Conservation (phyloP, 2,888 invertebrate genomes). For the Drosophila mimica region DNA sequence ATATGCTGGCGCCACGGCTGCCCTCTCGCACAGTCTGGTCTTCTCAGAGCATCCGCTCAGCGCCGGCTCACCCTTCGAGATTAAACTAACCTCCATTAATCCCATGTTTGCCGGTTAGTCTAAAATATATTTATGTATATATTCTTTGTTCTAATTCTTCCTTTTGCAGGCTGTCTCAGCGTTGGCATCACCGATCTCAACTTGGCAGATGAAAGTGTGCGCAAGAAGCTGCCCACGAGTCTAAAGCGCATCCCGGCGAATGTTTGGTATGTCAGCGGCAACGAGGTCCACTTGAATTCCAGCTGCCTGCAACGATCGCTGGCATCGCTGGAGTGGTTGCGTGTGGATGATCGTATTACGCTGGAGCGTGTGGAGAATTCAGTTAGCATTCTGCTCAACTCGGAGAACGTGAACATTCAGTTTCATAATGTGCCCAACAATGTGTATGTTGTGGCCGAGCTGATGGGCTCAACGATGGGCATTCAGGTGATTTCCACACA, state of each 20-base stretch:
- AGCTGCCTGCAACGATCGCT: slow-evolving; percentile 88
- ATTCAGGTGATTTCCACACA: slow-evolving; percentile 90
- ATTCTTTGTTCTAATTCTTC: background rate
- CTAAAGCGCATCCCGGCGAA: slow-evolving; percentile 89
- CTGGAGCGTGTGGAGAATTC: slow-evolving; percentile 89
- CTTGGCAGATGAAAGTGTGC: slow-evolving; percentile 87
- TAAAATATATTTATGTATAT: background rate
- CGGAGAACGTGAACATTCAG: slow-evolving; percentile 91
- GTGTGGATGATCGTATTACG: slow-evolving; percentile 91
- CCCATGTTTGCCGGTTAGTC: slow-evolving; percentile 83
- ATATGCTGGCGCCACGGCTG: slow-evolving; percentile 80
- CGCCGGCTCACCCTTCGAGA: slow-evolving; percentile 84
- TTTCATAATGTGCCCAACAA: slow-evolving; percentile 92
- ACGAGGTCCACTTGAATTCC: slow-evolving; percentile 90
- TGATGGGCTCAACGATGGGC: slow-evolving; percentile 91
- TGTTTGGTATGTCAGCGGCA: slow-evolving; percentile 85
- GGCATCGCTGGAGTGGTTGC: slow-evolving; percentile 91
- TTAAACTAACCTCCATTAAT: slow-evolving; percentile 84
- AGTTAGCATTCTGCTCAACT: slow-evolving; percentile 92
- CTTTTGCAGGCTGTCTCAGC: slow-evolving; percentile 88
- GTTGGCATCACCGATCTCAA: slow-evolving; percentile 92
- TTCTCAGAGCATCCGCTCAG: slow-evolving; percentile 84
- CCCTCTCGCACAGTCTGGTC: slow-evolving; percentile 84
- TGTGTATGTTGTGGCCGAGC: slow-evolving; percentile 93
- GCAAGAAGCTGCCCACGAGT: slow-evolving; percentile 88